Evolutionary conservation across 2,888 invertebrate species (phyloP).

Genomic region (Gortyna flavago): DNA sequence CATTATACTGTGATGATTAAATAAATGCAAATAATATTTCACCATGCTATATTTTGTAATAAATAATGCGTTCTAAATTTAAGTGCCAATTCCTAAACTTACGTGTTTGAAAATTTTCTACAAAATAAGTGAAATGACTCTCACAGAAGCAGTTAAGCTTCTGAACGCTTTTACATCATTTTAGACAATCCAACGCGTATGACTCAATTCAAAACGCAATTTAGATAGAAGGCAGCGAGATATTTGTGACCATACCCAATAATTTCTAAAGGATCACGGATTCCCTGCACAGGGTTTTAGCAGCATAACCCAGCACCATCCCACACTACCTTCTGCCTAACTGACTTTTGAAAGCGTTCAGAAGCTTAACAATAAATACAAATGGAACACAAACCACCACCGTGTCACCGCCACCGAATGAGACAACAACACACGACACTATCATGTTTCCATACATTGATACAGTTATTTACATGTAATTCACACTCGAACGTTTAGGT

Average conservation of each 20-base stretch:
- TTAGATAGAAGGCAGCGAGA: not conserved
- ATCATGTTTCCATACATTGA: slow-evolving; percentile 75
- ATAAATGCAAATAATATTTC: slow-evolving; percentile 8
- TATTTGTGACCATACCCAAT: not conserved
- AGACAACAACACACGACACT: slow-evolving; percentile 69
- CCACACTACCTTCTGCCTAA: not conserved
- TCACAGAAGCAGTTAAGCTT: slow-evolving; percentile 25
- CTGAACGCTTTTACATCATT: slow-evolving; percentile 14
- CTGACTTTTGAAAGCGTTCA: slow-evolving; percentile 27
- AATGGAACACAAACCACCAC: slow-evolving; percentile 62
- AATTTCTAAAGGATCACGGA: not conserved
- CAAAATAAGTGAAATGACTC: slow-evolving; percentile 19
- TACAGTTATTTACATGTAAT: slow-evolving; percentile 82
- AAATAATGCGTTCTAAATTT: not conserved
- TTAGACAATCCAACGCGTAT: not conserved
- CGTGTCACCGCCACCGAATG: slow-evolving; percentile 68
- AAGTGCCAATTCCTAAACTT: slow-evolving; percentile 12
- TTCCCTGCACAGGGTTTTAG: not conserved
- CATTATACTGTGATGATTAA: slow-evolving; percentile 16
- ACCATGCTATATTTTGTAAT: slow-evolving; percentile 38
- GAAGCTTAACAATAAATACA: slow-evolving; percentile 48
- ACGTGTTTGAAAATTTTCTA: not conserved
- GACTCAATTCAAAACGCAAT: not conserved
- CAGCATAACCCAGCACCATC: not conserved
- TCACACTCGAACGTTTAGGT: slow-evolving; percentile 78